phyloP scores from a whole-genome alignment of 2,888 invertebrate genomes.

The Acleris literana region DNA sequence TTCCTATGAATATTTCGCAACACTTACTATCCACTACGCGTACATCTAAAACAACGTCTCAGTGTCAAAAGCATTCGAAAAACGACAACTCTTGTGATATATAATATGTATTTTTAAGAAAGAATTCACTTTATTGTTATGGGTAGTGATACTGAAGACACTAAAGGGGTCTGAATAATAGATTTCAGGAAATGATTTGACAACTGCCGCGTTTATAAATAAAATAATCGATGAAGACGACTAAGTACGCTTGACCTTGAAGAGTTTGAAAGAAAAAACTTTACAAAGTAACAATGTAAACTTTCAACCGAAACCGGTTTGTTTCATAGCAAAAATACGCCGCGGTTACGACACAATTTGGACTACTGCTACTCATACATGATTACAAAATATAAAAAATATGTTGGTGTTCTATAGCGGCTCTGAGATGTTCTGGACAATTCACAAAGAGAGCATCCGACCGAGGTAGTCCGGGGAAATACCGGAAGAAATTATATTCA shows the following conservation, averaged over 20 bases:
- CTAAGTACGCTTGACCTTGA: not conserved
- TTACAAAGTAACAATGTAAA: constrained; percentile 23
- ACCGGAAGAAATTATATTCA: not conserved
- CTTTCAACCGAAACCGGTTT: constrained; percentile 11
- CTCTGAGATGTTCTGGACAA: not conserved
- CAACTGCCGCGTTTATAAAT: not conserved
- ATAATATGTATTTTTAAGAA: not conserved
- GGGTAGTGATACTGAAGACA: not conserved
- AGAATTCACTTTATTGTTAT: not conserved
- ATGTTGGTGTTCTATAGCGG: not conserved
- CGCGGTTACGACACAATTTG: constrained; percentile 10
- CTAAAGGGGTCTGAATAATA: not conserved
- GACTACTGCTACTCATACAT: constrained; percentile 9
- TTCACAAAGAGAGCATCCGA: constrained; percentile 19
- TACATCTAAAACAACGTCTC: constrained; percentile 59
- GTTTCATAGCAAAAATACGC: constrained; percentile 29
- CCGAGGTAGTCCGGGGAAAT: not conserved
- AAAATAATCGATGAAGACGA: constrained; percentile 11
- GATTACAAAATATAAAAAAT: constrained; percentile 17
- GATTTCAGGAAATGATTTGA: constrained; percentile 2
- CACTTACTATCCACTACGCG: constrained; percentile 46
- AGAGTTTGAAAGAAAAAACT: not conserved
- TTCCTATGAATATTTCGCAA: constrained; percentile 59
- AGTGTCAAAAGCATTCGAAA: constrained; percentile 8
- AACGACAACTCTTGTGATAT: not conserved